Evolutionary conservation across 2,888 invertebrate species (phyloP), one percentile per base, ranked within the genome.

Genomic region (Heliconius erato): DNA sequence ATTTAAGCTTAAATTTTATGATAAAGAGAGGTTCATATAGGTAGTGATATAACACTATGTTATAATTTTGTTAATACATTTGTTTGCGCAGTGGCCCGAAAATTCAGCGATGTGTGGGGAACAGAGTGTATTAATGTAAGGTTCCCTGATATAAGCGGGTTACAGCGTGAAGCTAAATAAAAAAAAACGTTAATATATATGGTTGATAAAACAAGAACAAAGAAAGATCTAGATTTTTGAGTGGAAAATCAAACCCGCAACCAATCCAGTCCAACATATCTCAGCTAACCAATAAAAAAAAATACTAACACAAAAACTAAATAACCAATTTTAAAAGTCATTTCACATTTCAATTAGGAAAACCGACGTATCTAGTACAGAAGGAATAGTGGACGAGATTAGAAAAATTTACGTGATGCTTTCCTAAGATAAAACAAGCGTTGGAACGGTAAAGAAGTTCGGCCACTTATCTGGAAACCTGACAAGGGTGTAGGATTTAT

Each of bases 401-500:
- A 92, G 93, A 93, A 92, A 90, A 93, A 93, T 92, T 92, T 93
- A 93, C 93, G 92, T 87, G 92, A 92, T 92, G 49, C 88, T 84
- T 87, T 81, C 63, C 85, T 78, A 7, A 86, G 92, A 92, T 92
- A 91, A 88, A 84, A 86, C 83, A 86, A 86, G 85, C 88, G 89
- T 87, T 87, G 89, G 85, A 89, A 89, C 87, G 88, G 87, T 86
- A 86, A 87, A 88, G 90, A 91, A 92, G 87, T 91, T 89, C 86
- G 89, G 88, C 88, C 89, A 91, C 91, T 90, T 92, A 92, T 92
- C 92, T 92, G 82, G 87, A 86, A 81, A 67, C 87, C 87, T 90
- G 91, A 92, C 91, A 91, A 89, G 90, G 91, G 90, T 89, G 88
- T 86, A 86, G 87, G 89, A 90, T 91, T 91, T 91, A 92, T 86